These are phyloP conservation scores for Motacilla alba DNA, from an alignment of 2,113 vertebrate species.

Conservation along the genomic window DNA sequence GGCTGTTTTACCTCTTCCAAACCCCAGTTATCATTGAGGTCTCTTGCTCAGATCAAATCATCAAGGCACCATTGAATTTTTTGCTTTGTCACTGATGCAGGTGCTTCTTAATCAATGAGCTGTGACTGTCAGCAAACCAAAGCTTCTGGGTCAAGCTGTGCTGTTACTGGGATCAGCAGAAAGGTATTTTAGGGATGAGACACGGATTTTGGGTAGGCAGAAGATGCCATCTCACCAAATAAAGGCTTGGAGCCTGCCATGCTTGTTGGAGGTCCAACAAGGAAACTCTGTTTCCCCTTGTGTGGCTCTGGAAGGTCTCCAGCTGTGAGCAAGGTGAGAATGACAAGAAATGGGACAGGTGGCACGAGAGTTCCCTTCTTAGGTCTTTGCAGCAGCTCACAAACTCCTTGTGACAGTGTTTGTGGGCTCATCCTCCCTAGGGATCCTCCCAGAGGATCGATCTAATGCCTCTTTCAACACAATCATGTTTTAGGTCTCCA, in stretches of 20 bases:
- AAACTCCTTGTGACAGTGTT: neutral
- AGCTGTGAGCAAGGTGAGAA: neutral
- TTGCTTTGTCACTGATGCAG: neutral
- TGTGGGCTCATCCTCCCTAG: neutral
- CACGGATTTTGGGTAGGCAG: neutral
- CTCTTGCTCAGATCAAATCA: neutral
- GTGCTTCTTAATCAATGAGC: neutral
- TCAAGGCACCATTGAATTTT: neutral
- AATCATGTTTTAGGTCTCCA: neutral
- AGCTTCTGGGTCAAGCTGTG: neutral
- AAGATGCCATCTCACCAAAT: neutral
- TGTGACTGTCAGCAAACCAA: neutral
- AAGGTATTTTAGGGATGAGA: neutral
- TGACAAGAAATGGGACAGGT: neutral
- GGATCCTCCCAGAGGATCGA: neutral
- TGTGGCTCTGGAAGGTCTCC: neutral
- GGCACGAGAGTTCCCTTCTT: neutral
- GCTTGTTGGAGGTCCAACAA: fast-evolving
- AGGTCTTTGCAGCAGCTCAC: neutral
- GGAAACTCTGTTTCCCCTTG: neutral
- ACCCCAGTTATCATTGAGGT: neutral
- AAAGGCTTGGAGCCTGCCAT: neutral
- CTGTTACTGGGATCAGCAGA: neutral
- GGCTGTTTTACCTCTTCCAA: neutral
- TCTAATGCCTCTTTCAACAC: neutral